Conservation (phyloP, 1,140 invertebrate genomes). For the Limonius californicus region DNA sequence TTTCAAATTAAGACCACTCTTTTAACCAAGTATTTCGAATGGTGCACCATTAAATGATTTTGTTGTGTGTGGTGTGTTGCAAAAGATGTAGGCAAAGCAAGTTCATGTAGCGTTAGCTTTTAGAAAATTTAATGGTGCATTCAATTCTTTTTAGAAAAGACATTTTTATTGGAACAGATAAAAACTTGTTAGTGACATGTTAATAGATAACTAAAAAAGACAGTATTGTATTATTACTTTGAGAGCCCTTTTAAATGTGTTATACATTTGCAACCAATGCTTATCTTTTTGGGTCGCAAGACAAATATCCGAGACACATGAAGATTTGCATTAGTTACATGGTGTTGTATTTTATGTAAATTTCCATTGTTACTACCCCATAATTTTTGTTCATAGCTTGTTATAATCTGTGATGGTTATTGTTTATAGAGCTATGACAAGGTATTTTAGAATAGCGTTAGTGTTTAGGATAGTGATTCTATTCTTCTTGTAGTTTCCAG, state of each 20-base stretch:
- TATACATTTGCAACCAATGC: neutral
- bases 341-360: conserved; percentile 7
- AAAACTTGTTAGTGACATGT: neutral
- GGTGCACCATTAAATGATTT: conserved; percentile 3
- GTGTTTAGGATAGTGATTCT: conserved; percentile 20
- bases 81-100: neutral
- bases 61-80: neutral
- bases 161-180: conserved; percentile 1
- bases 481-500: conserved; percentile 33
- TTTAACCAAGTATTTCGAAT: neutral
- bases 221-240: neutral
- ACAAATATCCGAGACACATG: too few species aligned
- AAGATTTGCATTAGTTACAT: conserved; percentile 3
- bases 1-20: too few species aligned
- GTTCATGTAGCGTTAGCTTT: too few species aligned
- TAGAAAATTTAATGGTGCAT: neutral
- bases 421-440: conserved; percentile 37
- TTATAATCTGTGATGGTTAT: conserved; percentile 41
- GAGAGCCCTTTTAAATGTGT: neutral
- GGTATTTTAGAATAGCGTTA: conserved; percentile 30
- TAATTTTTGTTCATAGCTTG: conserved; percentile 32
- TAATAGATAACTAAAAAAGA: neutral
- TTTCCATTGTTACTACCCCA: conserved; percentile 8
- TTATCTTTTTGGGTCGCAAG: too few species aligned
- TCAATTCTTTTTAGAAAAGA: conserved; percentile 7